Base-by-base conservation (phyloP, 2,113 vertebrate genomes). In the Micronycteris hirsuta region DNA sequence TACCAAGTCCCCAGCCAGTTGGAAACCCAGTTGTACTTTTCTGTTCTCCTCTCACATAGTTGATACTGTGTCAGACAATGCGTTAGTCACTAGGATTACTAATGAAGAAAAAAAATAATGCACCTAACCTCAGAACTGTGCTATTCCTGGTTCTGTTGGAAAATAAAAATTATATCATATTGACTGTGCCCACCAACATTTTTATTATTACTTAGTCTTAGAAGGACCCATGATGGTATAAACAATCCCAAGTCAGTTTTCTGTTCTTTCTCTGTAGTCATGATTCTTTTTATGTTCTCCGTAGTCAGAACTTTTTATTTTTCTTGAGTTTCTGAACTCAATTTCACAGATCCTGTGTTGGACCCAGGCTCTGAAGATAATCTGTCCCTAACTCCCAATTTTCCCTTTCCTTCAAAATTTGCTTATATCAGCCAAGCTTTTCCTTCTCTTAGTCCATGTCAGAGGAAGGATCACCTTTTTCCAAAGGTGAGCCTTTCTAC, bases 391-490 rank as follows among this genome's bases (percentile, higher is more conserved):
- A 24, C 28, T 86, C n/a, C 67, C 22, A 86, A 33, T 86, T 93
- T 94, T 45, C 45, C 26, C 19, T 49, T 52, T 7, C 26, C 61
- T 78, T 86, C 81, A 86, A 63, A 73, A 54, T 76, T 73, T 91
- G 49, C 74, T 83, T 92, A 19, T 78, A 16, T 77, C 26, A 58
- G 52, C 58, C 16, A 81, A 56, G 28, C 14, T 93, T 92, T 94
- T 82, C 54, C 61, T 95, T 94, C 13, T 87, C 70, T 77, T 31
- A 86, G 16, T 70, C 58, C 82, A 8, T 91, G n/a, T 91, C 22
- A 85, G 82, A 96, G 78, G 28, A 91, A 89, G 49, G n/a, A 33
- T 86, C 13, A 33, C n/a, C 85, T 92, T 95, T 92, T 91, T 38
- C 83, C 26, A 38, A 92, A 89, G 22, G 14, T 89, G 54, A 96